Evolutionary conservation across 1,140 invertebrate genomes (phyloP).

Genomic region (Brachionus asplanchnoidis): DNA sequence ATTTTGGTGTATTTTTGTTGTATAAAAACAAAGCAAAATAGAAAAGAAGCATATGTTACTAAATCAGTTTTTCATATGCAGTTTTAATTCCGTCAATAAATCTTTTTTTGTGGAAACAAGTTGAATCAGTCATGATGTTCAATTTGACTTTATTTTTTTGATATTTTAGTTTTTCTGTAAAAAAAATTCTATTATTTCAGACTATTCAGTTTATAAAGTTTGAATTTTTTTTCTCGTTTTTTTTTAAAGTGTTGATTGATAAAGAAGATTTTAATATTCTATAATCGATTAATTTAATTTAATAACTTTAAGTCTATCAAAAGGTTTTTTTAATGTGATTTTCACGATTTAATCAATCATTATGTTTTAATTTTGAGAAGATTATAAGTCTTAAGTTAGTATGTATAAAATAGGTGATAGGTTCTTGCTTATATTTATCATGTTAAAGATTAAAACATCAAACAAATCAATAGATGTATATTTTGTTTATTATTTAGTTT

Average conservation of each 20-base stretch:
- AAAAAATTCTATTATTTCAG: no score
- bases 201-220: no score
- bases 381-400: background rate
- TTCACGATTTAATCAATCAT: background rate
- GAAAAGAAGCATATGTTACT: background rate
- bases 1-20: background rate
- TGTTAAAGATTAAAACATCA: no score
- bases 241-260: background rate
- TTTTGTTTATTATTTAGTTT: background rate
- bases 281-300: background rate
- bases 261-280: background rate
- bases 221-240: background rate
- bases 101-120: no score
- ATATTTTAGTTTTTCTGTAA: no score
- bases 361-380: background rate
- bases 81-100: background rate
- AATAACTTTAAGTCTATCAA: background rate
- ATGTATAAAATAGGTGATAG: no score
- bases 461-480: background rate
- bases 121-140: no score
- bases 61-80: background rate
- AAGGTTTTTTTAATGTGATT: background rate
- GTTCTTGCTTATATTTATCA: no score
- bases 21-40: background rate
- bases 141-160: no score